Conservation (phyloP, 2,888 invertebrate species). For the Tanypteryx hageni region DNA sequence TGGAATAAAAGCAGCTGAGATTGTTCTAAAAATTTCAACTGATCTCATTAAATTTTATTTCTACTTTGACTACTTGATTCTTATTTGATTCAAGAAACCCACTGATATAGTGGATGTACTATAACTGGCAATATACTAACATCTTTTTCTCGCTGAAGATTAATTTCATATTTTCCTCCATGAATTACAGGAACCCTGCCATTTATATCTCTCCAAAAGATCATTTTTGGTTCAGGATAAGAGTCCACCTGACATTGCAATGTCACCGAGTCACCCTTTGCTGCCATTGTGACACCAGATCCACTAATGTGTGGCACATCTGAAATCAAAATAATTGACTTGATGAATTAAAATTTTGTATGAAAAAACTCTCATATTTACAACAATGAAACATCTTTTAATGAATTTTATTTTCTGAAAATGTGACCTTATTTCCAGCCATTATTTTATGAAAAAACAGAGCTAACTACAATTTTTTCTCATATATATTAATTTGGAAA, state of each 20-base stretch:
- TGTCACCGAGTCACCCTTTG: constrained; percentile 85
- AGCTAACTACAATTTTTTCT: neutral
- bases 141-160: constrained; percentile 79
- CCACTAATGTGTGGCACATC: constrained; percentile 88
- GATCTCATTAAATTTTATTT: no score
- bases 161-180: constrained; percentile 85
- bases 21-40: no score
- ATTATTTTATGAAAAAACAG: neutral
- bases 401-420: neutral
- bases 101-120: neutral
- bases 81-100: neutral
- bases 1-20: no score
- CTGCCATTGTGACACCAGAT: constrained; percentile 86
- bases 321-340: constrained; percentile 73
- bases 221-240: constrained; percentile 87
- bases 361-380: neutral
- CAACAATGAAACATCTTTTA: neutral
- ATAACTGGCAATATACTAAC: constrained; percentile 72
- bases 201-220: constrained; percentile 88
- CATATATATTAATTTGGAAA: neutral
- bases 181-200: constrained; percentile 86
- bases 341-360: neutral
- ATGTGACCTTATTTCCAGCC: neutral
- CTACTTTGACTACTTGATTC: no score
- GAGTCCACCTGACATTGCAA: constrained; percentile 88